Conservation (phyloP, 2,797 vertebrate genomes). For the Anabacerthia variegaticeps region DNA sequence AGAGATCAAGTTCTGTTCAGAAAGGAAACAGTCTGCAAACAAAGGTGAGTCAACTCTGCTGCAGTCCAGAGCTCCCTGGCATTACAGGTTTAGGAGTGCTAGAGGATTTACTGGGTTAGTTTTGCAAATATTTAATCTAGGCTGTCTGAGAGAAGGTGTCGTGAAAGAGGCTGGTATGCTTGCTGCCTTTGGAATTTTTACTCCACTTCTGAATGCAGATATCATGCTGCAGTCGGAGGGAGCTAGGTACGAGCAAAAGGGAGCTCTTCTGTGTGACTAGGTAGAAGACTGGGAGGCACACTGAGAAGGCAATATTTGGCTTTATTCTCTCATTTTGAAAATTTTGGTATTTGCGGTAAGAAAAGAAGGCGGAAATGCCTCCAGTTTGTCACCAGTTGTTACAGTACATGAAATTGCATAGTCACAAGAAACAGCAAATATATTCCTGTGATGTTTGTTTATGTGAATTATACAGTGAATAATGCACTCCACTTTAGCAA, state of each 20-base stretch:
- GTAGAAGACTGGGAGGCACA: neutral
- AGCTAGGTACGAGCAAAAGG: accelerated
- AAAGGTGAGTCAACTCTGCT: neutral
- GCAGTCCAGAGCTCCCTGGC: neutral
- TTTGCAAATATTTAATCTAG: neutral
- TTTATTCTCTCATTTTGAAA: neutral
- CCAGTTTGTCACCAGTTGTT: neutral
- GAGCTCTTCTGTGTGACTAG: neutral
- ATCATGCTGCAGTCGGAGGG: neutral
- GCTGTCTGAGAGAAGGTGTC: neutral
- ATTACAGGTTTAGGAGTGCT: neutral
- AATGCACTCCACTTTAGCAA: neutral
- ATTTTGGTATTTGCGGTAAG: neutral
- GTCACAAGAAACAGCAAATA: neutral
- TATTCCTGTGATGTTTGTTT: neutral
- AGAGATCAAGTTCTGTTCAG: neutral
- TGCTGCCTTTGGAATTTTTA: neutral
- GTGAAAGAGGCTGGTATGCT: neutral
- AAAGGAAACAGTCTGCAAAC: neutral
- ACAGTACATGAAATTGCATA: neutral
- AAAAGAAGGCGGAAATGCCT: neutral
- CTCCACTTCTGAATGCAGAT: neutral
- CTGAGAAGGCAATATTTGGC: neutral
- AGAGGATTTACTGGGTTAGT: neutral
- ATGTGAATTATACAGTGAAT: neutral